phyloP scores from a whole-genome alignment of 2,888 invertebrate genomes.

The Neoscelio sp. region DNA sequence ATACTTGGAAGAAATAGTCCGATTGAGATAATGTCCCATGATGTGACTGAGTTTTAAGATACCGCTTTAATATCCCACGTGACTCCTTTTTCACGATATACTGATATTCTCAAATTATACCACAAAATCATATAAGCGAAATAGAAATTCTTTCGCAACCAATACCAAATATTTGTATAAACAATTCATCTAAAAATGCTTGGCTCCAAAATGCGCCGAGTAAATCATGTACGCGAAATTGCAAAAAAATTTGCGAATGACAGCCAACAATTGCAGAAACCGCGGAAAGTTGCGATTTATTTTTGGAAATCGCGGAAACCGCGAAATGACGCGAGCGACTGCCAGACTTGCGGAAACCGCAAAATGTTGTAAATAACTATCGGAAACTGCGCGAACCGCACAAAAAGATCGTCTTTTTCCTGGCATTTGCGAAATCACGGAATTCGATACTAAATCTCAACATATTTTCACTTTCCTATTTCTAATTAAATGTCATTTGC shows the following conservation, averaged over 20 bases:
- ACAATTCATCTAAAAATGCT: slow-evolving; percentile 25
- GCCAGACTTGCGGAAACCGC: slow-evolving; percentile 39
- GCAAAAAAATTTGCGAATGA: slow-evolving; percentile 34
- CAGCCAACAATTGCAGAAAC: slow-evolving; percentile 14
- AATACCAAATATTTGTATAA: background rate
- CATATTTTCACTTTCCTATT: background rate
- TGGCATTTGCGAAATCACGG: background rate
- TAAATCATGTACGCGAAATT: slow-evolving; percentile 8
- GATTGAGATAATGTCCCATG: slow-evolving; percentile 35
- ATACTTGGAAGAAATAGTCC: slow-evolving; percentile 38
- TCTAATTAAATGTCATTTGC: background rate
- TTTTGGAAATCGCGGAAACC: slow-evolving; percentile 60
- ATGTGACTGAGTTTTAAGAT: slow-evolving; percentile 22
- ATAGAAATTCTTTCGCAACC: too few species aligned
- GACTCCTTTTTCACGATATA: background rate
- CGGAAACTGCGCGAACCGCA: slow-evolving; percentile 15
- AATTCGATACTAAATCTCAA: background rate
- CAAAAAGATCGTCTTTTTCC: slow-evolving; percentile 26
- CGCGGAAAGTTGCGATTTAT: slow-evolving; percentile 45
- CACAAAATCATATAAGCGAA: too few species aligned
- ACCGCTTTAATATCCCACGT: background rate
- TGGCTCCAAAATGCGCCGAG: background rate
- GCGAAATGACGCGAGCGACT: slow-evolving; percentile 40
- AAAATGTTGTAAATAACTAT: slow-evolving; percentile 29
- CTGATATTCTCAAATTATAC: too few species aligned